phyloP scores from a whole-genome alignment of 2,888 invertebrate genomes.

The Empis livida region DNA sequence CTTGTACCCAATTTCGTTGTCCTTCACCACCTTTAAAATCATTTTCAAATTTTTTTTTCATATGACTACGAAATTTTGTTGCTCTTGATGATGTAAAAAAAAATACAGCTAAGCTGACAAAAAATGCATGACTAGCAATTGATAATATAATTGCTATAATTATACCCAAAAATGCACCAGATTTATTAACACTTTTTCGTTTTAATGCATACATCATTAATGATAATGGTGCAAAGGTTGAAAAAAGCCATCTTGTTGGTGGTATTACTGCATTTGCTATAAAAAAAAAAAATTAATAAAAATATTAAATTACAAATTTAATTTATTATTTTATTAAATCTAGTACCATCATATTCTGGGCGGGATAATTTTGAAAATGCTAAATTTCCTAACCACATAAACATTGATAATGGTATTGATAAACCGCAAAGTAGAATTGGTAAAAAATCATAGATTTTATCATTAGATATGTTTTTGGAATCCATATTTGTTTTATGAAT shows the following conservation, averaged over 20 bases:
- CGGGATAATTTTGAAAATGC: conserved; percentile 47
- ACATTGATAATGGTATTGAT: conserved; percentile 61
- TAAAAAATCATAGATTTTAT: conserved; percentile 25
- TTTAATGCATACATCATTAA: conserved; percentile 51
- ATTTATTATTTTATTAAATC: no score
- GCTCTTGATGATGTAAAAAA: conserved; percentile 69
- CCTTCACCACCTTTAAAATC: conserved; percentile 75
- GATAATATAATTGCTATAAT: conserved; percentile 64
- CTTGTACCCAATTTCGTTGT: conserved; percentile 80
- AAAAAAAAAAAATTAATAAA: no score
- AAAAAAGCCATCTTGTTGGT: conserved; percentile 33
- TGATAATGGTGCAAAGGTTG: conserved; percentile 41
- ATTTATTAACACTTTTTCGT: conserved; percentile 52
- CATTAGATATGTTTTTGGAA: no score
- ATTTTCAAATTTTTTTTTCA: conserved; percentile 56
- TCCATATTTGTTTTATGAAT: no score
- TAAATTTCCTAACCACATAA: conserved; percentile 61
- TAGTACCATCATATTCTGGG: conserved; percentile 42
- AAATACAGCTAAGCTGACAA: conserved; percentile 58
- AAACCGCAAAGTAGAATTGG: conserved; percentile 52
- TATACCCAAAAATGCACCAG: conserved; percentile 58
- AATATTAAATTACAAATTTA: no score
- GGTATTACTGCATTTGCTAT: conserved; percentile 26
- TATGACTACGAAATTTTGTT: conserved; percentile 57
- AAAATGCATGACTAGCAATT: conserved; percentile 63